These are phyloP conservation scores for Gisinianus flammeolus DNA, from an alignment of 2,888 invertebrate species.

Conservation along the genomic window DNA sequence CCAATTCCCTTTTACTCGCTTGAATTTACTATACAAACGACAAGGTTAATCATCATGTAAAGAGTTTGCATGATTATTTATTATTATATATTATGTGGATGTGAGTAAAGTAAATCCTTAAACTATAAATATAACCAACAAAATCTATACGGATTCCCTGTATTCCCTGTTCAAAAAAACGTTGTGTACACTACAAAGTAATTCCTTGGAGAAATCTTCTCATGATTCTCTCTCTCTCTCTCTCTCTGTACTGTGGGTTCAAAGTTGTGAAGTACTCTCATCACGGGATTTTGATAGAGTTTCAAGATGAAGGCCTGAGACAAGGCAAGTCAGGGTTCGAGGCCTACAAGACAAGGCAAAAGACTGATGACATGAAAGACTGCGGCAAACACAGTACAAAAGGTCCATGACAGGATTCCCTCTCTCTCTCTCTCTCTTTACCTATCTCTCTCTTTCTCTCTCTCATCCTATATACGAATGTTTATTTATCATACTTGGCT, in stretches of 20 bases:
- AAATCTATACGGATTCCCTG: no score
- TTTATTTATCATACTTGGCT: slow-evolving; percentile 41
- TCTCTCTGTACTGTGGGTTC: neutral
- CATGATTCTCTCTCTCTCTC: neutral
- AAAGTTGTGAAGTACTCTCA: slow-evolving; percentile 2
- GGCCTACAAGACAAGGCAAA: neutral
- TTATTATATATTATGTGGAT: no score
- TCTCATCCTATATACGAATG: slow-evolving; percentile 21
- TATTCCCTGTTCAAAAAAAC: no score
- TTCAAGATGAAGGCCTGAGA: slow-evolving; percentile 14
- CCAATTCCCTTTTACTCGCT: no score
- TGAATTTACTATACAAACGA: no score
- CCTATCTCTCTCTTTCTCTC: no score
- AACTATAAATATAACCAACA: no score
- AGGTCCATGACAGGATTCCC: neutral
- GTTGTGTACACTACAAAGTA: no score
- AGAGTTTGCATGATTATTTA: no score
- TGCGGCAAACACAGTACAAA: neutral
- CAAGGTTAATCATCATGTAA: no score
- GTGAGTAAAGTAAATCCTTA: no score
- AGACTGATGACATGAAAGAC: slow-evolving; percentile 30
- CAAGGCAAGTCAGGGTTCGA: neutral
- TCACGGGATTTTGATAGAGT: slow-evolving; percentile 24
- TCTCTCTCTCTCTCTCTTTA: no score
- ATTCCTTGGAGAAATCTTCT: slow-evolving; percentile 9